A percentile compares a stretch with the other conserved stretches of the same genome.
phyloP scores from a whole-genome alignment of 2,888 invertebrate genomes.

The Phymatocera aterrima region DNA sequence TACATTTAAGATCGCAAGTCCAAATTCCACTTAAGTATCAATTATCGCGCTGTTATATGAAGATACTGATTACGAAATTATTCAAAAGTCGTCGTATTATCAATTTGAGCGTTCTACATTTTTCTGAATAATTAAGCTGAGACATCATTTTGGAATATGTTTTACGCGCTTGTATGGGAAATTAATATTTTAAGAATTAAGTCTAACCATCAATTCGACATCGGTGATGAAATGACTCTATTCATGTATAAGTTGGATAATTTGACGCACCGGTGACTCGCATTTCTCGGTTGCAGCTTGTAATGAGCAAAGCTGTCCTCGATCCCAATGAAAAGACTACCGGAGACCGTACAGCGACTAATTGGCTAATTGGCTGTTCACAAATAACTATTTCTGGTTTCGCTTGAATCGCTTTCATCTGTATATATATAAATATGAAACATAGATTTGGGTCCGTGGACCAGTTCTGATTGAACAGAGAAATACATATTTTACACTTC shows the following conservation, averaged over 20 bases:
- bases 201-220: background rate
- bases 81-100: background rate
- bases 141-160: no score
- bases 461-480: background rate
- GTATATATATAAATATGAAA: background rate
- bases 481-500: background rate
- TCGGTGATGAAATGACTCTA: slow-evolving; percentile 5
- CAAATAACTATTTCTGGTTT: slow-evolving; percentile 37
- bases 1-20: no score
- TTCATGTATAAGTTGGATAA: background rate
- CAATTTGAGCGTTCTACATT: background rate
- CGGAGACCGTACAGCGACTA: slow-evolving; percentile 30
- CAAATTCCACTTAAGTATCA: no score
- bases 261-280: slow-evolving; percentile 9
- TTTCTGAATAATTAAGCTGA: background rate
- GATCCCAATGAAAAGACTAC: slow-evolving; percentile 16
- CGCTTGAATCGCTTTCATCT: background rate
- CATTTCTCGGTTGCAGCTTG: background rate
- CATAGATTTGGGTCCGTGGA: slow-evolving; percentile 9
- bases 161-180: background rate
- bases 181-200: no score
- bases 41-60: background rate
- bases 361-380: slow-evolving; percentile 39
- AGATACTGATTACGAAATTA: background rate
- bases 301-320: background rate